phyloP scores from a whole-genome alignment of 2,888 invertebrate genomes.

The Uropetala carovei region DNA sequence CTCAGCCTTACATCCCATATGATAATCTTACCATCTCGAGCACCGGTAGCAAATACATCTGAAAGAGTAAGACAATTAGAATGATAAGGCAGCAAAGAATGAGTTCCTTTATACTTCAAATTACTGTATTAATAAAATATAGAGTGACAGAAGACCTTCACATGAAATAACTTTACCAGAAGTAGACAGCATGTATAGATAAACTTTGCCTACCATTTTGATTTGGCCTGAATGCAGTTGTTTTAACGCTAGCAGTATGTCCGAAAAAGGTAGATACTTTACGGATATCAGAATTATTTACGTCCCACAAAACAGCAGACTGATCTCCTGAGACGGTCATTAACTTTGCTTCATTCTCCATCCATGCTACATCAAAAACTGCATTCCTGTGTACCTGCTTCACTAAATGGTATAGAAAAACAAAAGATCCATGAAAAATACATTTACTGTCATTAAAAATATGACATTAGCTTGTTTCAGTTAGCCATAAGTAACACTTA shows the following conservation, averaged over 20 bases:
- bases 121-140: not conserved
- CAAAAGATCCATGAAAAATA: constrained; percentile 63
- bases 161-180: not conserved
- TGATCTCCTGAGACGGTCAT: constrained; percentile 93
- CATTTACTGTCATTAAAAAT: too few relatives aligned
- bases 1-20: constrained; percentile 86
- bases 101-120: too few relatives aligned
- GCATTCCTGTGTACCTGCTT: constrained; percentile 86
- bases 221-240: constrained; percentile 84
- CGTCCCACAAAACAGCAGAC: constrained; percentile 88
- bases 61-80: constrained; percentile 70
- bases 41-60: constrained; percentile 91
- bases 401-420: constrained; percentile 69
- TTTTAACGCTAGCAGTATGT: constrained; percentile 90
- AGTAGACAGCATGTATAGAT: too few relatives aligned
- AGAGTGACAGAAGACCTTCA: not conserved
- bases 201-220: constrained; percentile 76
- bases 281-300: constrained; percentile 73
- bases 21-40: constrained; percentile 90
- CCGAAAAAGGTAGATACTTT: constrained; percentile 79
- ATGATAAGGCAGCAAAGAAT: not conserved
- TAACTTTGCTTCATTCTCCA: constrained; percentile 84
- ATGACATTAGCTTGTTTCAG: too few relatives aligned
- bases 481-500: too few relatives aligned
- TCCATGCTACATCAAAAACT: constrained; percentile 93